A percentile compares a stretch with the other conserved stretches of the same genome.
phyloP scores from a whole-genome alignment of 2,888 invertebrate genomes.

The Halictus quadricinctus region DNA sequence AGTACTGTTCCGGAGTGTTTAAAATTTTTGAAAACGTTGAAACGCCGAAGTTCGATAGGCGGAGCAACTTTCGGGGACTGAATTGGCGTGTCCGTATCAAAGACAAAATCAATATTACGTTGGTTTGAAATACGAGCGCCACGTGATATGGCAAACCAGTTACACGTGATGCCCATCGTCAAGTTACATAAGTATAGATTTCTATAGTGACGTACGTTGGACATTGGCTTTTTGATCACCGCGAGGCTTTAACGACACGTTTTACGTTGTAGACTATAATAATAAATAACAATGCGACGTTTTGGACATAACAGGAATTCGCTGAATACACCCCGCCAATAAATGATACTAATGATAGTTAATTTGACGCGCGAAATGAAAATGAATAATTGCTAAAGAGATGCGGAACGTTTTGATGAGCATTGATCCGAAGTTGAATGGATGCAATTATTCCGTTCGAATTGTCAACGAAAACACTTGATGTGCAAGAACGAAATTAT shows the following conservation, averaged over 20 bases:
- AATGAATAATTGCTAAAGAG: slow-evolving; percentile 1
- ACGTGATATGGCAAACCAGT: slow-evolving; percentile 68
- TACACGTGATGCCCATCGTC: slow-evolving; percentile 68
- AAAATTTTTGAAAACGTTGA: slow-evolving; percentile 3
- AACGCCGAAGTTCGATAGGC: slow-evolving; percentile 39
- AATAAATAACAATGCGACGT: background rate
- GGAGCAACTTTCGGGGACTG: slow-evolving; percentile 42
- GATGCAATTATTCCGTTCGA: slow-evolving; percentile 8
- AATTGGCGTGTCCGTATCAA: slow-evolving; percentile 61
- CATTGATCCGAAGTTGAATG: background rate
- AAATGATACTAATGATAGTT: background rate
- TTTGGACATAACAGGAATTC: background rate
- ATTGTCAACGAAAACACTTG: background rate
- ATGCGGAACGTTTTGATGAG: background rate
- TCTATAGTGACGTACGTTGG: slow-evolving; percentile 48
- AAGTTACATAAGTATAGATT: slow-evolving; percentile 62
- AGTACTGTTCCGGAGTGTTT: background rate
- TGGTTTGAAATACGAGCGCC: slow-evolving; percentile 66
- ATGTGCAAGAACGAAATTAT: slow-evolving; percentile 6
- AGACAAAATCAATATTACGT: slow-evolving; percentile 71
- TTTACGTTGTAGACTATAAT: slow-evolving; percentile 17
- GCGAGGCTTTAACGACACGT: slow-evolving; percentile 33
- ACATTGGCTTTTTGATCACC: slow-evolving; percentile 58
- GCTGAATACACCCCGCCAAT: background rate
- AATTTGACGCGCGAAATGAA: slow-evolving; percentile 10